Percentiles rank a stretch among this genome's conserved stretches.
Conservation (phyloP, 1,140 invertebrate genomes). For the Metaphire vulgaris region DNA sequence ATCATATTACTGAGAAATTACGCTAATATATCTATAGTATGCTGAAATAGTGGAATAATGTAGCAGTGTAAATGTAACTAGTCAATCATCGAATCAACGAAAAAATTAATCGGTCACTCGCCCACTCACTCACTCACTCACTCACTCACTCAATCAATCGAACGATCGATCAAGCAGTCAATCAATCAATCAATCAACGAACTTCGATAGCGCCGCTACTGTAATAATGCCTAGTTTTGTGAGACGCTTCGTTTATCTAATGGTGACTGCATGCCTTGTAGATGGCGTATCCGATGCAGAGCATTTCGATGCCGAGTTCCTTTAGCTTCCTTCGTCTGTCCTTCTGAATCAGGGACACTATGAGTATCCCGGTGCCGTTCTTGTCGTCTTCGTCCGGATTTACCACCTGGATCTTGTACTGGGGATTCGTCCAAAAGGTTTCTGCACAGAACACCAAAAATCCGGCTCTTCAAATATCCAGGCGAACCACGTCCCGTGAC, state of each 20-base stretch:
- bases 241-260: too few species aligned
- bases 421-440: constrained; percentile 91
- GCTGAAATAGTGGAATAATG: too few species aligned
- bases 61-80: too few species aligned
- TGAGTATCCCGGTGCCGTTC: constrained; percentile 78
- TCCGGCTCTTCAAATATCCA: too few species aligned
- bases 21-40: too few species aligned
- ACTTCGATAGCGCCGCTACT: neutral
- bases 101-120: constrained; percentile 66
- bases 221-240: too few species aligned
- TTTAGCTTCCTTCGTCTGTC: constrained; percentile 82
- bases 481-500: too few species aligned
- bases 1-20: too few species aligned
- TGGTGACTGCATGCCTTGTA: constrained; percentile 66
- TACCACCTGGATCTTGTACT: constrained; percentile 80
- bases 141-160: too few species aligned
- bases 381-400: constrained; percentile 88
- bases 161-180: neutral
- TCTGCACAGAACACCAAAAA: constrained; percentile 55
- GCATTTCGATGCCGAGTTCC: constrained; percentile 76
- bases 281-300: constrained; percentile 94
- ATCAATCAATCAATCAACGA: neutral
- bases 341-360: constrained; percentile 74
- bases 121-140: too few species aligned
- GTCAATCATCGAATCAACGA: neutral